Evolutionary conservation across 2,113 vertebrate species (phyloP).

Genomic region (Urocitellus parryii): DNA sequence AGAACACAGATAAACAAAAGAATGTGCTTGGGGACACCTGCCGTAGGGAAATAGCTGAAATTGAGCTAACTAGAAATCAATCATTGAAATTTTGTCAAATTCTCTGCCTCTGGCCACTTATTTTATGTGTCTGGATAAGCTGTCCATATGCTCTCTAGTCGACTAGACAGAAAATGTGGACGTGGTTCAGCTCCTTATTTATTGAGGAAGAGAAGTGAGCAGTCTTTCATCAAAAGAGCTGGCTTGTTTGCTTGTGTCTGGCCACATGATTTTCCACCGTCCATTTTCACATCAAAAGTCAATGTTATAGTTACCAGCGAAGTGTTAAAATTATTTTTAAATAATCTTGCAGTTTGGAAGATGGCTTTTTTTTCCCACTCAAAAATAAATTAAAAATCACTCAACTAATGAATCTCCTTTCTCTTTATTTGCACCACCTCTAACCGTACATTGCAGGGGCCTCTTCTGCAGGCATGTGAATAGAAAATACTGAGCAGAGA

Average conservation of each 20-base stretch:
- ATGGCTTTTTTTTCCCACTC: not conserved
- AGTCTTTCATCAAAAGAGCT: not conserved
- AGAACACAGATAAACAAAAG: conserved; percentile 26
- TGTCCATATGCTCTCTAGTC: not conserved
- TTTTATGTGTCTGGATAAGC: not conserved
- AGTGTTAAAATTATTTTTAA: conserved; percentile 37
- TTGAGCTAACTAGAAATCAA: conserved; percentile 36
- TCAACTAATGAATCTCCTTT: conserved; percentile 37
- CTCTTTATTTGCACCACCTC: conserved; percentile 49
- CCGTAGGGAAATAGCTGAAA: conserved; percentile 46
- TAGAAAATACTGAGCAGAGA: conserved; percentile 42
- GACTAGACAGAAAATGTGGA: not conserved
- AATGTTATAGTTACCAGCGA: not conserved
- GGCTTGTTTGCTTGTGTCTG: conserved; percentile 8
- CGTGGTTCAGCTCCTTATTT: not conserved
- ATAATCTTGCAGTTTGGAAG: conserved; percentile 40
- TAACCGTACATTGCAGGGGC: not conserved
- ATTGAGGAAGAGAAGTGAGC: not conserved
- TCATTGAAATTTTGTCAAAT: conserved; percentile 25
- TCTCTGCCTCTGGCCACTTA: not conserved
- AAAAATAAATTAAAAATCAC: conserved; percentile 60
- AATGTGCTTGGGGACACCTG: not conserved
- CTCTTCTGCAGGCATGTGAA: conserved; percentile 24
- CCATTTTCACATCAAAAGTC: not conserved
- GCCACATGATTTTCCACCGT: not conserved